Evolutionary conservation across 2,888 invertebrate species (phyloP), one percentile per base, ranked within the genome.

Genomic region (Polydrusus cervinus): DNA sequence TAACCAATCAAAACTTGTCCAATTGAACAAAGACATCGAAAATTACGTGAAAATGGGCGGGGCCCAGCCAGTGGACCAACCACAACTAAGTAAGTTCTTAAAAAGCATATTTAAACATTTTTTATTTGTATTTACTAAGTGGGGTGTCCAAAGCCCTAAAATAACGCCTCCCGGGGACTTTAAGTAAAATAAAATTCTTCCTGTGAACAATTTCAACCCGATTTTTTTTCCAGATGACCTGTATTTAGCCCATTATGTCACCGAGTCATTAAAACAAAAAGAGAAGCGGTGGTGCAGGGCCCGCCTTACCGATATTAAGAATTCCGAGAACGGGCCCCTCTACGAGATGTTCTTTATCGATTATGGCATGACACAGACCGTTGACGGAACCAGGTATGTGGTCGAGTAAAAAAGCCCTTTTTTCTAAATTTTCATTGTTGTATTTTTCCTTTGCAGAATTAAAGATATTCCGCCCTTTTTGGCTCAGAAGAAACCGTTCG

Each of bases 201-300:
- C n/a, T n/a, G n/a, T n/a, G n/a, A n/a, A n/a, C n/a, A n/a, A n/a
- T 40, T 40, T 40, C 9, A 40, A 5, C 11, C 40, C 7, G 40
- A 11, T 40, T 40, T 40, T 30, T n/a, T 80, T 83, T 83, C 47
- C 86, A 91, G 93, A 91, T 78, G 89, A 90, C 84, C 85, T 91
- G 9, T 94, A 93, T 83, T 87, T 93, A 71, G 91, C 90, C 1
- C 89, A 88, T 82, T 90, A 90, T 43, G 49, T 66, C 25, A 69
- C 57, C 6, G 75, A 79, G 43, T 45, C 53, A 0, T 43, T 64
- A 7, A 34, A 49, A 10, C 25, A 49, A 5, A 78, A 75, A 14
- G 79, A 82, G 83, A 85, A 62, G 84, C 86, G 88, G 79, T 95
- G 94, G 94, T 92, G 92, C 81, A 90, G 95, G 69, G 92, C 91